These are phyloP conservation scores for Archegozetes longisetosus DNA, from an alignment of 1,140 invertebrate species.

Conservation along the genomic window DNA sequence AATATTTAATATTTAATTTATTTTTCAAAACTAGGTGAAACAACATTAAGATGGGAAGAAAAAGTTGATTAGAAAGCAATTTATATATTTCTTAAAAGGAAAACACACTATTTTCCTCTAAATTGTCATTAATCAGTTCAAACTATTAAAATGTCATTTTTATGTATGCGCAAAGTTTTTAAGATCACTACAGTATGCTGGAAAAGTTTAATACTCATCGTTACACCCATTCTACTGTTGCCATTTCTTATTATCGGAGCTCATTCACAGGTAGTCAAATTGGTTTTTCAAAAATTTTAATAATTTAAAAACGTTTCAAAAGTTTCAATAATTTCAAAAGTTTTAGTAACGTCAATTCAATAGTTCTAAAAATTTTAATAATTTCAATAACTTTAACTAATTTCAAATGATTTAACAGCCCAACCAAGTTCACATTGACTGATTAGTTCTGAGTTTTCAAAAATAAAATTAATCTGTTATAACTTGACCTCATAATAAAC, in stretches of 20 bases:
- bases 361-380: background rate
- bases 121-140: background rate
- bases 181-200: background rate
- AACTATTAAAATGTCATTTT: background rate
- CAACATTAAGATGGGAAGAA: background rate
- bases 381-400: too few relatives aligned
- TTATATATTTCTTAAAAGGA: background rate
- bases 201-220: background rate
- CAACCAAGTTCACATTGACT: too few relatives aligned
- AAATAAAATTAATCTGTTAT: background rate
- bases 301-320: background rate
- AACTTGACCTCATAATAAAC: background rate
- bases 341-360: background rate
- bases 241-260: slow-evolving; percentile 3
- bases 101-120: background rate
- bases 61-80: too few relatives aligned
- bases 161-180: background rate
- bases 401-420: too few relatives aligned
- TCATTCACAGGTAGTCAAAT: background rate
- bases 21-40: background rate
- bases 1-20: background rate
- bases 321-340: background rate
- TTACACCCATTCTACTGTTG: slow-evolving; percentile 9
- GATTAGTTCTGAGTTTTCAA: too few relatives aligned
- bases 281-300: background rate